Evolutionary conservation across 2,888 invertebrate genomes (phyloP), one percentile per base, ranked within the genome.

Genomic region (Crepidodera aurea): DNA sequence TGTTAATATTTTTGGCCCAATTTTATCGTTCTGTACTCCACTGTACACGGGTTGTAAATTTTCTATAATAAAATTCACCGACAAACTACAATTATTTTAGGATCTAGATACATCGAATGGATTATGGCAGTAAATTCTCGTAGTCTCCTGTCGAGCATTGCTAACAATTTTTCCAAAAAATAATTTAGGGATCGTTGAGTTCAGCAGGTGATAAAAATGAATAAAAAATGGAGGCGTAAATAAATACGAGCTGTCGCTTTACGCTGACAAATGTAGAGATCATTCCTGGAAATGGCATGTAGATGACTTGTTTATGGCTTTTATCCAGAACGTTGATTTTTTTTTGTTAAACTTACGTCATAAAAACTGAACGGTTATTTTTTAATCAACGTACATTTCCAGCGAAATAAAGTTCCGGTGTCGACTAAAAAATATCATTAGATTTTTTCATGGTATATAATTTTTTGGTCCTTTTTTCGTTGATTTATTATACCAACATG

Each of bases 21-120:
- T 37, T 37, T 37, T 2, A 2, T 2, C 13, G 32, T 53, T 15
- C 13, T 1, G 29, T 10, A n/a, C 13, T 2, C 37, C 16, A 37
- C 22, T 51, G 37, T 40, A 46, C 40, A 27, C 27, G 29, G 12
- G 53, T 51, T 40, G 50, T 58, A 50, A 50, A 58, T 50, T 58
- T 40, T 50, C 50, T 19, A 25, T 51, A 44, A 42, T 15, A 44
- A 29, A 59, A 51, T 59, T 19, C 25, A 32, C 32, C 51, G 27
- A 51, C 51, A 51, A 29, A 40, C 51, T 34, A 51, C 59, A 59
- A 51, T 59, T 53, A 46, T 34, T 46, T 46, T 42, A 34, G 37
- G 13, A 44, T 37, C 25, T 46, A 18, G 40, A 40, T 40, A 18
- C 10, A 40, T 40, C 40, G 18, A 40, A 40, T 18, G 18, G 40